phyloP scores from a whole-genome alignment of 2,113 vertebrate genomes.

The Chelonoidis abingdonii region DNA sequence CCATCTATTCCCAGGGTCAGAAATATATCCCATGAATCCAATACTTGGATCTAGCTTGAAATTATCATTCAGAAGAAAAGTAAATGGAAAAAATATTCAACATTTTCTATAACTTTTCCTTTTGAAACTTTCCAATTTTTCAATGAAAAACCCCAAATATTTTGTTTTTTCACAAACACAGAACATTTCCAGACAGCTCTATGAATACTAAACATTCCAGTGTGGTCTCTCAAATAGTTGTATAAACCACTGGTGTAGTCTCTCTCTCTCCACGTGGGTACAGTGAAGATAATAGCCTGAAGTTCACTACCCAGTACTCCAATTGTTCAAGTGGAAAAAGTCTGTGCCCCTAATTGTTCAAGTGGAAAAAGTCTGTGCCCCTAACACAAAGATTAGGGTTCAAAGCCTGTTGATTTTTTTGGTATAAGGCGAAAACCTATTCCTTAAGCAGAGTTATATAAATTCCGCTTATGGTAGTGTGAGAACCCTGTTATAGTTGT shows the following conservation, averaged over 20 bases:
- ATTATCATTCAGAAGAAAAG: slow-evolving; percentile 9
- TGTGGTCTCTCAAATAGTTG: not conserved
- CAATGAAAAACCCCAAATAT: rapidly evolving
- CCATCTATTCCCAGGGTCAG: not conserved
- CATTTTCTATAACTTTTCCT: not conserved
- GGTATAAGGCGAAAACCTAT: not conserved
- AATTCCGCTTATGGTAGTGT: not conserved
- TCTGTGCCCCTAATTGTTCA: not conserved
- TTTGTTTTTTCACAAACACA: not conserved
- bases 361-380: not conserved
- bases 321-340: not conserved
- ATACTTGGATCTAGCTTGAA: not conserved
- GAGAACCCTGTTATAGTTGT: not conserved
- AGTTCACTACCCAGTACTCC: not conserved
- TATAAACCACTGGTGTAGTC: not conserved
- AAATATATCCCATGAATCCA: not conserved
- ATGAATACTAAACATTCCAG: not conserved
- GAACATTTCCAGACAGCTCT: not conserved
- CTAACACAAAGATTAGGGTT: not conserved
- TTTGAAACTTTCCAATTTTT: not conserved
- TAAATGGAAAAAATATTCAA: not conserved
- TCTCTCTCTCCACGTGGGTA: not conserved
- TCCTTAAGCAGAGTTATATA: not conserved
- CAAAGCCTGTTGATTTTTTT: not conserved
- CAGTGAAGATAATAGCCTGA: rapidly evolving